Base-by-base conservation (phyloP, 2,888 invertebrate species). In the Mongoloraphidia duomilia region DNA sequence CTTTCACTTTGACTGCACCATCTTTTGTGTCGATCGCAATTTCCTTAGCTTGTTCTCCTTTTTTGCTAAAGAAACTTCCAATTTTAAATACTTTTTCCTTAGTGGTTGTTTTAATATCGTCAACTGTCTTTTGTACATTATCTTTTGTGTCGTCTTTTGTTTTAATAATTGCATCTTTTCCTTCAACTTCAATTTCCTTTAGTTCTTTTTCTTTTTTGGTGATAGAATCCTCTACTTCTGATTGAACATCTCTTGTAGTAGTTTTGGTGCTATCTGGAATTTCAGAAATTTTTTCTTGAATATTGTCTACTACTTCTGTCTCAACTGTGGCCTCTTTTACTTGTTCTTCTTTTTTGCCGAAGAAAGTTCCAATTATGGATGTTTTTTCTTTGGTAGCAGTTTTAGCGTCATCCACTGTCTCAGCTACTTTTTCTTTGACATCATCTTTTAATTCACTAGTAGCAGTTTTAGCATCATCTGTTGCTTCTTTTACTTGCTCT, bases 201-300 rank as follows among this genome's bases (percentile, higher is more conserved):
- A 35, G 35, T 38, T 49, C 41, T 39, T 44, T 51, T 14, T 47
- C 26, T 37, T 39, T 46, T 9, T 34, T 34, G 9, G 9, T 38
- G 13, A 11, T 8, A n/a, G n/a, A 10, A 12, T 33, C 43, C 40
- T 35, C 43, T 37, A 49, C 36, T 40, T 47, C 49, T 43, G 42
- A 47, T 26, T 50, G 47, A n/a, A 42, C n/a, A 35, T 54, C 52
- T 41, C 41, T 52, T 11, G 43, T 49, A 45, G 44, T 45, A 39
- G 44, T 48, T 13, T n/a, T 10, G 2, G 10, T 11, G 12, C 2
- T 9, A 14, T 49, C 46, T 43, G 14, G 5, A 17, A 5, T 9
- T 6, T 41, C 8, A 13, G 41, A 41, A 17, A 14, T 9, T 3
- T 41, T 14, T 5, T 41, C 41, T n/a, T 3, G 3, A 26, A 26